Percentiles rank a stretch among this genome's conserved stretches.
phyloP scores from a whole-genome alignment of 2,888 invertebrate species.

The Mythimna loreyi region DNA sequence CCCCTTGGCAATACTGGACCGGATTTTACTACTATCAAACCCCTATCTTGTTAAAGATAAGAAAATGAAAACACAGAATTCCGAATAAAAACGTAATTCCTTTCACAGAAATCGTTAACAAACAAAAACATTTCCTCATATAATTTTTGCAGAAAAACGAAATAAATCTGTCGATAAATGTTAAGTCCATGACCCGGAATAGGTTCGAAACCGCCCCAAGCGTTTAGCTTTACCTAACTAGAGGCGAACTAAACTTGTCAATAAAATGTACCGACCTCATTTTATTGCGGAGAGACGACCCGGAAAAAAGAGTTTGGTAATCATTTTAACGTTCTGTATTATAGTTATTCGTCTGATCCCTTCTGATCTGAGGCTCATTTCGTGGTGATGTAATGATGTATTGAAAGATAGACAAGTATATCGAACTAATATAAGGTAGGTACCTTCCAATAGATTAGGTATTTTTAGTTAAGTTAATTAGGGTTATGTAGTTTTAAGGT shows the following conservation, averaged over 20 bases:
- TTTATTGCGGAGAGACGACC: conserved; percentile 67
- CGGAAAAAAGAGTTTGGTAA: conserved; percentile 65
- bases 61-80: neutral
- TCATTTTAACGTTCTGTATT: conserved; percentile 59
- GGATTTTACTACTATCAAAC: too few species aligned
- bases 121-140: conserved; percentile 30
- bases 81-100: neutral
- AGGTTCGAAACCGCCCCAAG: conserved; percentile 59
- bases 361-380: conserved; percentile 30
- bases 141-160: conserved; percentile 41
- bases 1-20: too few species aligned
- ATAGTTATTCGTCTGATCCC: conserved; percentile 38
- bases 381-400: conserved; percentile 9
- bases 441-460: too few species aligned
- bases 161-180: conserved; percentile 55
- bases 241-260: conserved; percentile 66
- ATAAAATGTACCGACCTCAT: conserved; percentile 69
- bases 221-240: conserved; percentile 59
- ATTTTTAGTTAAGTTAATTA: too few species aligned
- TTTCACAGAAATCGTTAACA: conserved; percentile 9
- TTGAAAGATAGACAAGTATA: neutral
- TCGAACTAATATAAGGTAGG: too few species aligned
- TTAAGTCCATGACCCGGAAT: conserved; percentile 57
- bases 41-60: too few species aligned
- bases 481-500: too few species aligned